Conservation (phyloP, 2,797 vertebrate genomes). For the Tangara arthus region DNA sequence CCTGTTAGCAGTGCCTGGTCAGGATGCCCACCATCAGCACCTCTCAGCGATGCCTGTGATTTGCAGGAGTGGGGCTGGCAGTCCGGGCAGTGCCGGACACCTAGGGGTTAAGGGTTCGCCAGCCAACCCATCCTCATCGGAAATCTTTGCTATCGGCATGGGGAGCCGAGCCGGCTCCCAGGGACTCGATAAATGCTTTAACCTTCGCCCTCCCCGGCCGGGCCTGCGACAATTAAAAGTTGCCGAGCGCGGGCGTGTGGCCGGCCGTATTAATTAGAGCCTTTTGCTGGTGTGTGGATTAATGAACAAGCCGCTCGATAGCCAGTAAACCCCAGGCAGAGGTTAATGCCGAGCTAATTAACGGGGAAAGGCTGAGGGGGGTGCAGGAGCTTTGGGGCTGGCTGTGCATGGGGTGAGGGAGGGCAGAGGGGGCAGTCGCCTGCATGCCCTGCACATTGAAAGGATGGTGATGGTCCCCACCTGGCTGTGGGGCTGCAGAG, state of each 20-base stretch:
- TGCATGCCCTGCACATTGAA: rapidly evolving
- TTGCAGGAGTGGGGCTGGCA: neutral
- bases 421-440: rapidly evolving
- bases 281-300: conserved; percentile 63
- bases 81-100: rapidly evolving
- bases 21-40: neutral
- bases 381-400: neutral
- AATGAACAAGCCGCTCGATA: conserved; percentile 68
- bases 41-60: neutral
- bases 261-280: conserved; percentile 57
- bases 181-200: conserved; percentile 68
- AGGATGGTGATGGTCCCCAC: neutral
- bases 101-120: conserved; percentile 19
- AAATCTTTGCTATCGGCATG: conserved; percentile 57
- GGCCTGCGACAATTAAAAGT: conserved; percentile 55
- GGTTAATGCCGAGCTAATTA: conserved; percentile 74
- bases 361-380: neutral
- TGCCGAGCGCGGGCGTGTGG: neutral
- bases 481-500: rapidly evolving
- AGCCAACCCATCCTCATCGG: neutral
- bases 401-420: rapidly evolving
- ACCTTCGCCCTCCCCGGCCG: conserved; percentile 44
- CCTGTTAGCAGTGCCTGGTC: neutral
- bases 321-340: conserved; percentile 61
- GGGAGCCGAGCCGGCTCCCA: neutral